Evolutionary conservation across 2,797 vertebrate species (phyloP).

Genomic region (Phrynocephalus guinanensis): DNA sequence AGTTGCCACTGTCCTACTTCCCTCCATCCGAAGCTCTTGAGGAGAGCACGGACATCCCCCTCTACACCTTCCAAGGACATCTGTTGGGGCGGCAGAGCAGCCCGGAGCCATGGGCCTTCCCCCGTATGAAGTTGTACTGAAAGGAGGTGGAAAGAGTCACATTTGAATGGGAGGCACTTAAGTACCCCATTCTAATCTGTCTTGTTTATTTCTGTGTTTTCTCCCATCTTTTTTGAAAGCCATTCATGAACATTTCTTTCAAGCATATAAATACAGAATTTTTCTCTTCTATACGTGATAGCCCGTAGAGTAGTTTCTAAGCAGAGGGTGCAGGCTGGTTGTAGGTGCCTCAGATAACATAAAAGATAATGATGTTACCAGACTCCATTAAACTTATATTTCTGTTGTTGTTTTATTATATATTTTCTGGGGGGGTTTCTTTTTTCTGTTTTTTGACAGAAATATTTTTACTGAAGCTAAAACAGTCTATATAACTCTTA

Average conservation of each 20-base stretch:
- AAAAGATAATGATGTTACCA: neutral
- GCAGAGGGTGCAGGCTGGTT: neutral
- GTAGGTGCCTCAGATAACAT: neutral
- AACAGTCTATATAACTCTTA: neutral
- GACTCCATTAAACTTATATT: neutral
- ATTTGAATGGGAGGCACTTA: neutral
- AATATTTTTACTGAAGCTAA: neutral
- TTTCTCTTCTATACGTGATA: neutral
- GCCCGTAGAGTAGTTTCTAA: neutral
- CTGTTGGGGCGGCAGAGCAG: slow-evolving; percentile 54
- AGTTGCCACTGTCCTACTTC: slow-evolving; percentile 24
- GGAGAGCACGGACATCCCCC: slow-evolving; percentile 46
- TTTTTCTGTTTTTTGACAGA: neutral
- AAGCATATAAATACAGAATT: neutral
- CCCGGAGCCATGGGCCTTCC: slow-evolving; percentile 71
- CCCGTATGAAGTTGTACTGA: slow-evolving; percentile 76
- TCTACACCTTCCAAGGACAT: slow-evolving; percentile 47
- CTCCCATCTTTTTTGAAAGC: no score
- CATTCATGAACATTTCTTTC: neutral
- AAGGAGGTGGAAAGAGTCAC: neutral
- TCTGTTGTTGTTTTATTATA: no score
- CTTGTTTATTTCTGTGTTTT: neutral
- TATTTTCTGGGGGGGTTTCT: neutral
- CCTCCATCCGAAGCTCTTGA: slow-evolving; percentile 32
- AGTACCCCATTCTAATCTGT: no score